Conservation (phyloP, 2,888 invertebrate species). For the Andricus quercusramuli region DNA sequence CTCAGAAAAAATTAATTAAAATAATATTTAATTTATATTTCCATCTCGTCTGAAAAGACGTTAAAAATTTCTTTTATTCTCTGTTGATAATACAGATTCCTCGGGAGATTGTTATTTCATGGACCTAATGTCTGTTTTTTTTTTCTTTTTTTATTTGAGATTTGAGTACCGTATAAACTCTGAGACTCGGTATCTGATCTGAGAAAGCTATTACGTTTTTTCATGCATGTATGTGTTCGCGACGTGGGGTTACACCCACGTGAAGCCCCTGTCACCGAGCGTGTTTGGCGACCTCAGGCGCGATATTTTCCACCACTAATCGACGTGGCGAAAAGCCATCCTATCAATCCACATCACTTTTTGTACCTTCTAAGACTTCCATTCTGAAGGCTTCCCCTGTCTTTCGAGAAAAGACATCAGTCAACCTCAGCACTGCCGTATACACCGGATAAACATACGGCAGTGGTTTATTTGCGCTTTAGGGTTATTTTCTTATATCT, state of each 20-base stretch:
- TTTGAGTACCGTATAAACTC: not conserved
- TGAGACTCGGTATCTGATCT: not conserved
- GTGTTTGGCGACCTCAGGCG: not conserved
- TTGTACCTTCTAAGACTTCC: constrained; percentile 13
- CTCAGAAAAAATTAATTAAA: no score
- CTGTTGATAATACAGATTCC: no score
- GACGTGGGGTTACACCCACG: constrained; percentile 6
- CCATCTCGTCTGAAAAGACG: no score
- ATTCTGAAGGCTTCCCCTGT: not conserved
- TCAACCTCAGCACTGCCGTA: not conserved
- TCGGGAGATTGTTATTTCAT: no score
- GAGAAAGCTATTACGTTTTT: constrained; percentile 1
- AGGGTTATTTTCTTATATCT: no score
- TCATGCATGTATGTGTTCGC: not conserved
- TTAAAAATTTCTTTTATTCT: no score
- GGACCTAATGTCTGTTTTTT: no score
- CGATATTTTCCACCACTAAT: constrained; percentile 29
- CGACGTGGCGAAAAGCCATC: constrained; percentile 19
- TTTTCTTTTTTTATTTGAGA: not conserved
- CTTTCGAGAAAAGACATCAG: constrained; percentile 22
- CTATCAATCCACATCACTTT: constrained; percentile 39
- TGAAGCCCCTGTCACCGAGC: constrained; percentile 11
- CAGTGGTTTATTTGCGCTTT: no score
- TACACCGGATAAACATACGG: no score
- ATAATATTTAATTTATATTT: no score